phyloP scores from a whole-genome alignment of 2,113 vertebrate genomes.

The Strigops habroptila region DNA sequence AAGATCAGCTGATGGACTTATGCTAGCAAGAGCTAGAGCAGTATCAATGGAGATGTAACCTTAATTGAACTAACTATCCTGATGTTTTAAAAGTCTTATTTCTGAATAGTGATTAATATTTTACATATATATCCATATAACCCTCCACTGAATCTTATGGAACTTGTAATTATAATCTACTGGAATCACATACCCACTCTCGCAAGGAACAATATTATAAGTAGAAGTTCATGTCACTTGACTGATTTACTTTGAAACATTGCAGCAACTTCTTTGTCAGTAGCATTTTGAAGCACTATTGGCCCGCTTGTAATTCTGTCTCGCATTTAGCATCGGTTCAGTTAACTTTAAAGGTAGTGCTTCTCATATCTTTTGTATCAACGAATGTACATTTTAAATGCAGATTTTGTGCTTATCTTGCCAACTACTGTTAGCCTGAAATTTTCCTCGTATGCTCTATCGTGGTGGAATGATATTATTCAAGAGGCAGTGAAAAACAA shows the following conservation, averaged over 20 bases:
- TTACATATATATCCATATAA: constrained; percentile 3
- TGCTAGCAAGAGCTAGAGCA: neutral
- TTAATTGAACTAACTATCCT: constrained; percentile 1
- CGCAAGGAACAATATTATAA: constrained; percentile 10
- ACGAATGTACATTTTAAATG: constrained; percentile 4
- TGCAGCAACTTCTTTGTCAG: constrained; percentile 1
- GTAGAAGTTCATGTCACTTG: neutral
- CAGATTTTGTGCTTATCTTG: constrained; percentile 31
- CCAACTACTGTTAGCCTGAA: neutral
- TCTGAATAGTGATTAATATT: constrained; percentile 12
- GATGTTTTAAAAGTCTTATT: neutral
- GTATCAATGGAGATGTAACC: neutral
- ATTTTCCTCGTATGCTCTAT: neutral
- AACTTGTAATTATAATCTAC: constrained; percentile 28
- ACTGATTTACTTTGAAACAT: constrained; percentile 19
- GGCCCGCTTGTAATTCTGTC: neutral
- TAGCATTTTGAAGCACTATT: neutral
- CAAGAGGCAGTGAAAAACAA: neutral
- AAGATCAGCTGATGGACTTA: constrained; percentile 8
- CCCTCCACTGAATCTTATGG: neutral
- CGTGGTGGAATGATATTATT: neutral
- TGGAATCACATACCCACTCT: neutral
- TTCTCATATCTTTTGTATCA: constrained; percentile 12
- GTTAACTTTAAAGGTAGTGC: neutral
- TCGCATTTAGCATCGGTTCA: neutral